Conservation (phyloP, 2,113 vertebrate species). For the Dicaeum eximium region DNA sequence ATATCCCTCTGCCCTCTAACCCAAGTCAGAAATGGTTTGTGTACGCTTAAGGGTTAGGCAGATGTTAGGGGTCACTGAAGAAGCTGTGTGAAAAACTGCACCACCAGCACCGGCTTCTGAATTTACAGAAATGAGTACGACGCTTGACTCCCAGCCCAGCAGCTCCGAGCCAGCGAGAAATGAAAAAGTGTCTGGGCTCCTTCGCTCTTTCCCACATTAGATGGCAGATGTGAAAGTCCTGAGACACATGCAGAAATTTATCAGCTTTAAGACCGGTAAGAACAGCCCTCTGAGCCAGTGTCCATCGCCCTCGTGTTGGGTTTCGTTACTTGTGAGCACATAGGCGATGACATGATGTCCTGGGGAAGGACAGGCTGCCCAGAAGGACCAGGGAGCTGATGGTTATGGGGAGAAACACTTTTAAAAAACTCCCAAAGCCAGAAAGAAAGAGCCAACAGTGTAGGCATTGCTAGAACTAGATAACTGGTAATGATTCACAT, state of each 20-base stretch:
- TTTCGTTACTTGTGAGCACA: conserved; percentile 14
- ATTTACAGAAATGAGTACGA: conserved; percentile 36
- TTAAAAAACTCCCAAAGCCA: not conserved
- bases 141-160: not conserved
- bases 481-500: not conserved
- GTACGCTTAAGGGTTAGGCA: conserved; percentile 63
- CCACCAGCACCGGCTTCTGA: conserved; percentile 46
- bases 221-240: conserved; percentile 6
- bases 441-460: not conserved
- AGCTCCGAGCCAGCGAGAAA: conserved; percentile 3
- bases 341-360: conserved; percentile 45
- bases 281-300: conserved; percentile 58
- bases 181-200: not conserved
- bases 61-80: conserved; percentile 54
- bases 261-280: conserved; percentile 29
- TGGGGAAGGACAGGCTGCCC: not conserved
- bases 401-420: not conserved
- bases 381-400: not conserved
- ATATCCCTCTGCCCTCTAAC: conserved; percentile 32
- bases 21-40: conserved; percentile 48
- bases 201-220: not conserved
- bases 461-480: not conserved
- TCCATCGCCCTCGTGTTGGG: not conserved
- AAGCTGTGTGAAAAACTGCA: conserved; percentile 56
- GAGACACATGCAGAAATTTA: not conserved